Evolutionary conservation across 2,888 invertebrate genomes (phyloP).

Genomic region (Cryptocheilus praepositus): DNA sequence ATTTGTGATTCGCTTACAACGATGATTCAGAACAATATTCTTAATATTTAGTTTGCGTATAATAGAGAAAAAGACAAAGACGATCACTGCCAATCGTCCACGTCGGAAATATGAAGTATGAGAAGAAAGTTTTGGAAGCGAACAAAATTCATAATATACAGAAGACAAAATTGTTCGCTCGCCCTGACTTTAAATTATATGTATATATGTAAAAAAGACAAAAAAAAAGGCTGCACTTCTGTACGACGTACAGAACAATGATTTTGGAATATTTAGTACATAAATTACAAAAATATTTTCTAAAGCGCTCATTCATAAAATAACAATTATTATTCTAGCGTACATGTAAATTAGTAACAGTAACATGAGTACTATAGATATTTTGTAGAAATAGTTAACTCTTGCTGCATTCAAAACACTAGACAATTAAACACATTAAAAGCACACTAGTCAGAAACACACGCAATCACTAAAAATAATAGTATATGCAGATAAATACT

Average conservation of each 20-base stretch:
- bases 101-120: neutral
- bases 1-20: no score
- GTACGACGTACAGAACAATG: neutral
- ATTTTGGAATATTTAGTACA: slow-evolving; percentile 25
- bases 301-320: slow-evolving; percentile 49
- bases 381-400: slow-evolving; percentile 25
- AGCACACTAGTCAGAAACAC: no score
- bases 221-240: neutral
- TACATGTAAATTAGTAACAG: slow-evolving; percentile 28
- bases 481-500: no score
- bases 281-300: slow-evolving; percentile 61
- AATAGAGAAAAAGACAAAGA: slow-evolving; percentile 1
- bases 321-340: slow-evolving; percentile 37
- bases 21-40: no score
- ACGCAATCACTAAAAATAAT: no score
- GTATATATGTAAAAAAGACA: neutral
- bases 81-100: neutral
- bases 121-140: neutral
- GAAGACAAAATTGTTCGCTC: neutral
- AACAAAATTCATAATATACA: neutral
- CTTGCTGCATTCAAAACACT: slow-evolving; percentile 9
- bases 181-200: neutral
- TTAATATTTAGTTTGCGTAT: no score
- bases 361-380: slow-evolving; percentile 42
- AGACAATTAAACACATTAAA: no score